Percentiles rank a stretch among this genome's conserved stretches.
phyloP scores from a whole-genome alignment of 2,113 vertebrate genomes.

The Megaceryle maxima region DNA sequence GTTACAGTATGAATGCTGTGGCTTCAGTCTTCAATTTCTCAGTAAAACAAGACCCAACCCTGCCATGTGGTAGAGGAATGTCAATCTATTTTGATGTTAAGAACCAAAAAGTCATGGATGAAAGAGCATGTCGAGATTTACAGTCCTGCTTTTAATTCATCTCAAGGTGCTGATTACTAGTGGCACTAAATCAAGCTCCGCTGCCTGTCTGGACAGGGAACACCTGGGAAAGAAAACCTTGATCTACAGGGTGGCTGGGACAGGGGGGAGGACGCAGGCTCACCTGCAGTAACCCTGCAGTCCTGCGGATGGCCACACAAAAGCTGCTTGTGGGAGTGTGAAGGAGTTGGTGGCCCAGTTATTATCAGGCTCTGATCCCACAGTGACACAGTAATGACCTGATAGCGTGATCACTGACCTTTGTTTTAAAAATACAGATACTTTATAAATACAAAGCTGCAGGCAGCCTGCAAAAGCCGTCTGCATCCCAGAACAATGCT shows the following conservation, averaged over 20 bases:
- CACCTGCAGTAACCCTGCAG: background rate
- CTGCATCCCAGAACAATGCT: conserved; percentile 54
- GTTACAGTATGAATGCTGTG: background rate
- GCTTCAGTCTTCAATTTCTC: conserved; percentile 43
- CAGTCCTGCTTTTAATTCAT: conserved; percentile 46
- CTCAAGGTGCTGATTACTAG: conserved; percentile 39
- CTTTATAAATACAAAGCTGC: conserved; percentile 40
- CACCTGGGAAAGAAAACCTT: background rate
- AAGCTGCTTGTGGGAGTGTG: background rate
- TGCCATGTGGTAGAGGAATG: conserved; percentile 16
- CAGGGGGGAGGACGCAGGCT: background rate
- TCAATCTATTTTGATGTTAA: conserved; percentile 34
- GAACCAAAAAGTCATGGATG: conserved; percentile 24
- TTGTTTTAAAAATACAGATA: conserved; percentile 48
- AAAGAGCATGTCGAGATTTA: conserved; percentile 43
- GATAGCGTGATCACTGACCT: conserved; percentile 42
- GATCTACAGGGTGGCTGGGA: background rate
- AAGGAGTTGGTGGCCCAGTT: background rate
- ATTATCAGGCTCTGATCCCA: background rate
- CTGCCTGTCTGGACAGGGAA: conserved; percentile 5
- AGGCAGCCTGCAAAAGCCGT: conserved; percentile 60
- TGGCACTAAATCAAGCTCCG: background rate
- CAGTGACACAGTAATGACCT: background rate
- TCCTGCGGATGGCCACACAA: conserved; percentile 53
- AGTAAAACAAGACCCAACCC: conserved; percentile 23